Base-by-base conservation (phyloP, 2,888 invertebrate genomes). In the Tenthredo scrophulariae region DNA sequence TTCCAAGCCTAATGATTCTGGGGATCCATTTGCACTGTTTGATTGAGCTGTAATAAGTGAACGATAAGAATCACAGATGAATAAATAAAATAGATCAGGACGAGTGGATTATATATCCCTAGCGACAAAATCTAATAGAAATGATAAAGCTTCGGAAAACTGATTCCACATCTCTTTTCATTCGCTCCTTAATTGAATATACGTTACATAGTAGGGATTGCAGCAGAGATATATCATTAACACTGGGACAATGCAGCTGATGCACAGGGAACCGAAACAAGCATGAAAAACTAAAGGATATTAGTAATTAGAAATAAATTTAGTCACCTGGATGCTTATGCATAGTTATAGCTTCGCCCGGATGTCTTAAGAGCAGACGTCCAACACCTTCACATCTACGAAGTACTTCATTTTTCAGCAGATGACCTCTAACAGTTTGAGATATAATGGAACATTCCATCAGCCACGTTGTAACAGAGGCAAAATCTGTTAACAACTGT, bases 371-470 rank as follows among this genome's bases (percentile, higher is more conserved):
- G 62, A 98, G 93, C 83, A 98, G 94, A 87, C 96, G 95, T 0
- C 98, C 97, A 0, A 98, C 98, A 0, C 98, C 98, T 93, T 98
- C 97, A 91, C 98, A 98, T 90, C 97, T 95, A 88, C 96, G 92
- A 85, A 95, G 86, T 5, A 94, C 94, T 87, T 95, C 95, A 86
- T 95, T 95, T 86, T 94, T 94, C 85, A 94, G 89, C 33, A 95
- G 89, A 87, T 93, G 93, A 46, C 93, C 92, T 50, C 93, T 90
- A 65, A 93, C 94, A 2, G 94, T 93, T 40, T 94, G 94, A 9
- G 95, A 93, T 40, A 97, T 93, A 75, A 94, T 92, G 22, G 95
- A 92, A 90, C 96, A 96, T 0, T 95, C 94, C 18, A 95, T 94
- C 80, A 98, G 94, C 98, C 98, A 98, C 33, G 95, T 95, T 10